These are phyloP conservation scores for Nephila pilipes DNA, from an alignment of 1,140 invertebrate genomes.

Conservation along the genomic window DNA sequence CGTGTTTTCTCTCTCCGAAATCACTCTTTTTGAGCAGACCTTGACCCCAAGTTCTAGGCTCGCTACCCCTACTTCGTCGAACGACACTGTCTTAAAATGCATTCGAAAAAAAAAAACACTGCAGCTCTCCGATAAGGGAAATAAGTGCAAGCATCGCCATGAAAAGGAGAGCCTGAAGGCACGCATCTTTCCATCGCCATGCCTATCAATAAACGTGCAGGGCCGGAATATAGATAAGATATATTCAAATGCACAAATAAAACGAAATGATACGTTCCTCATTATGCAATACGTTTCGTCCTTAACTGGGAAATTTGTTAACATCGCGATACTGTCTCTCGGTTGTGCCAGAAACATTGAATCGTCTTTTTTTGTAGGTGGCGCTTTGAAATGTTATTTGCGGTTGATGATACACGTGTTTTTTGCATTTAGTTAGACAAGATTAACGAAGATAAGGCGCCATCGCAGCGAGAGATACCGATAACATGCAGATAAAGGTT, in stretches of 20 bases:
- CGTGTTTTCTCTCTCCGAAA: no score
- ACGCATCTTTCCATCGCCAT: not conserved
- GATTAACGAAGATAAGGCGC: not conserved
- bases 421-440: not conserved
- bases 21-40: not conserved
- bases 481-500: not conserved
- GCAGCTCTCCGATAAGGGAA: not conserved
- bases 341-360: not conserved
- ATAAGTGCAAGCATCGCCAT: not conserved
- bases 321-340: not conserved
- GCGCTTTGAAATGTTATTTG: not conserved
- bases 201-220: constrained; percentile 19
- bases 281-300: not conserved
- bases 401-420: not conserved
- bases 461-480: not conserved
- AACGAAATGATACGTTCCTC: not conserved
- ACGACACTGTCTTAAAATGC: not conserved
- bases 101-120: not conserved
- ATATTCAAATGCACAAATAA: not conserved
- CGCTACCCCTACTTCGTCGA: not conserved
- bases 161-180: not conserved
- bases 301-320: not conserved
- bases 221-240: not conserved
- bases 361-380: not conserved
- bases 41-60: not conserved